Conservation (phyloP, 2,113 vertebrate species). For the Speoplatyrhinus poulsoni region DNA sequence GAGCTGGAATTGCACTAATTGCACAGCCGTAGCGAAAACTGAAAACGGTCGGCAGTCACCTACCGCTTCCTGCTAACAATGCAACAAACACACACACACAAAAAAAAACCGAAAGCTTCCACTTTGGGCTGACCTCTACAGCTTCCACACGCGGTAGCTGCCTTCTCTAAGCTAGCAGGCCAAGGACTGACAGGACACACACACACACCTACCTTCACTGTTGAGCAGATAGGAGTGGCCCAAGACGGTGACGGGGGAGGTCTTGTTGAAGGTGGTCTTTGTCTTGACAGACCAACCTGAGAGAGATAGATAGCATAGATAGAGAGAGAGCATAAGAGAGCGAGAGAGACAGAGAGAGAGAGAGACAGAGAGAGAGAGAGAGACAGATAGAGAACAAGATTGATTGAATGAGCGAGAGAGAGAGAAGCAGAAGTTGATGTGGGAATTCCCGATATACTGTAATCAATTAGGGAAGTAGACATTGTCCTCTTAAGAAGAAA, state of each 20-base stretch:
- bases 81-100: conserved; percentile 1
- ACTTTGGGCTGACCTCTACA: neutral
- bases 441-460: neutral
- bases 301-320: too few species aligned
- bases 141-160: neutral
- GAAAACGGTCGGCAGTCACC: too few species aligned
- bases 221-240: conserved; percentile 83
- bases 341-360: neutral
- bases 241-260: conserved; percentile 80
- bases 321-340: neutral
- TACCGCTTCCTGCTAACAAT: too few species aligned
- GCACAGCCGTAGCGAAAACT: too few species aligned
- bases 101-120: conserved; percentile 16
- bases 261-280: conserved; percentile 86
- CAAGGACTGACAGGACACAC: too few species aligned
- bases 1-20: too few species aligned
- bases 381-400: neutral
- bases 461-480: neutral
- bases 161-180: neutral
- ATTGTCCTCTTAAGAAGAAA: neutral
- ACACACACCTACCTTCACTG: conserved; percentile 75
- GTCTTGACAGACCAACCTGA: conserved; percentile 90
- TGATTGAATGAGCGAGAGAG: too few species aligned
- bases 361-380: neutral
- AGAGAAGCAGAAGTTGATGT: neutral